Evolutionary conservation across 2,113 vertebrate species (phyloP), one percentile per base, ranked within the genome.

Genomic region (Opisthocomus hoazin): DNA sequence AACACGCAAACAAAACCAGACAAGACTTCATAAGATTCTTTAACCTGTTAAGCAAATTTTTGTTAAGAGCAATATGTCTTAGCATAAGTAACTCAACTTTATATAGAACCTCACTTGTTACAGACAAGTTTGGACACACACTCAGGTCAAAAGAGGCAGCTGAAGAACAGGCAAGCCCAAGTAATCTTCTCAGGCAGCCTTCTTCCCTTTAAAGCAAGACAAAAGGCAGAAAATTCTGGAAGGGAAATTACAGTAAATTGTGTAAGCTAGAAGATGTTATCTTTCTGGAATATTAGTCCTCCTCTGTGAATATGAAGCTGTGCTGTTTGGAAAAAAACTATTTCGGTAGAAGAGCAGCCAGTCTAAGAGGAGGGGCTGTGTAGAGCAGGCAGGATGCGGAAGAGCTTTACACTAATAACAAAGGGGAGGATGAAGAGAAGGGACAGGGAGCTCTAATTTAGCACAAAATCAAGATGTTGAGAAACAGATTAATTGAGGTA

Each of bases 401-500:
- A 64, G 58, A 89, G 43, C 21, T 4, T n/a, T 78, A 20, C 20
- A 2, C 20, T 22, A 27, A 22, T 0, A 88, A 79, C 37, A 74
- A 57, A 84, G 41, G 21, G 86, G 50, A 96, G 54, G 75, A 56
- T 51, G 51, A 90, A 22, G 32, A 80, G 82, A 88, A 88, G 93
- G 83, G 79, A 88, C 70, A 74, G 58, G 58, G 50, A 94, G 26
- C 41, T 11, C 91, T 63, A 77, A 92, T 97, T 84, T 93, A 95
- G 80, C 64, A 66, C 58, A 86, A 77, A 96, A 95, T 95, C 95
- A 94, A 96, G 94, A 91, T 34, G 87, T 93, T 96, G 94, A 93
- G 70, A 95, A 46, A 41, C 87, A 34, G 87, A 94, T 96, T 94
- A 96, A 90, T 22, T 69, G 73, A 93, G 60, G 92, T 84, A 78